These are phyloP conservation scores for Spheniscus mendiculus DNA, from an alignment of 2,113 vertebrate species.

Conservation along the genomic window DNA sequence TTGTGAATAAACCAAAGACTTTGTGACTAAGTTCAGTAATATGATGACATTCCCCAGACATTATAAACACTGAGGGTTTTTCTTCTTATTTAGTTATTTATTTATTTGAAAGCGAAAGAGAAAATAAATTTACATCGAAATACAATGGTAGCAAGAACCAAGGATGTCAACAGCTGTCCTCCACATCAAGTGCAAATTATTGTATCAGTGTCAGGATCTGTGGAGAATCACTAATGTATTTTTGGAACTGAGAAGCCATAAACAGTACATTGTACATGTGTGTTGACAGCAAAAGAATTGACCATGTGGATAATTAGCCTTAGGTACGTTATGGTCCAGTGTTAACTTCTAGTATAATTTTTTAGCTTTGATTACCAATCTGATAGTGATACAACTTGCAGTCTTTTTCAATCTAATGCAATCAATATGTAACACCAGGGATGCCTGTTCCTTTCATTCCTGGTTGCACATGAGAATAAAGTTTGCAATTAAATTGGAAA, in stretches of 20 bases:
- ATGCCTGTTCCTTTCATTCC: constrained; percentile 22
- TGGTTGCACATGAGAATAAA: constrained; percentile 49
- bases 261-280: neutral
- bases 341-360: neutral
- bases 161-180: neutral
- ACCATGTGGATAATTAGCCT: neutral
- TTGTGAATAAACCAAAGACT: neutral
- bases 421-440: constrained; percentile 3
- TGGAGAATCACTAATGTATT: neutral
- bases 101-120: neutral
- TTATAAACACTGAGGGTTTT: neutral
- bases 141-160: neutral
- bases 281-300: neutral
- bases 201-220: neutral
- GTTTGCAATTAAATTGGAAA: constrained; percentile 38
- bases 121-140: neutral
- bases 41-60: neutral
- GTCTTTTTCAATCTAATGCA: neutral
- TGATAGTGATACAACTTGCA: neutral
- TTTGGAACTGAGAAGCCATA: neutral
- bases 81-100: neutral
- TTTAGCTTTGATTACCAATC: neutral
- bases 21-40: neutral
- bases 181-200: neutral
- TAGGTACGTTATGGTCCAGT: neutral